Percentiles rank a stretch among this genome's conserved stretches.
Conservation (phyloP, 2,113 vertebrate genomes). For the Coracopsis vasa region DNA sequence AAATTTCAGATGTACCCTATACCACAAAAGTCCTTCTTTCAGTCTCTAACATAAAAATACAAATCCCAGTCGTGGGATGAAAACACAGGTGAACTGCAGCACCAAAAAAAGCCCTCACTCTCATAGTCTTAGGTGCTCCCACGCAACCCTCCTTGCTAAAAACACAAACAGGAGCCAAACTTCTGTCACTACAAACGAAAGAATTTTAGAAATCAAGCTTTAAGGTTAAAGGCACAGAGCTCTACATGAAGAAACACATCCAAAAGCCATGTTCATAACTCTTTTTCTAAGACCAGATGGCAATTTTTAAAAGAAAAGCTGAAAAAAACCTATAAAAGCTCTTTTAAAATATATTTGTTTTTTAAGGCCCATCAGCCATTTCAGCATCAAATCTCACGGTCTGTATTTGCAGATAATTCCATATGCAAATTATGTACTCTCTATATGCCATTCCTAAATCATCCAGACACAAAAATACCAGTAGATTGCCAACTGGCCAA, state of each 20-base stretch:
- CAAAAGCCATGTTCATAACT: background rate
- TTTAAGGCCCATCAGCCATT: background rate
- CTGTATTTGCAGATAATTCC: background rate
- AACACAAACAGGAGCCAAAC: background rate
- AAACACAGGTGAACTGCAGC: fast-evolving
- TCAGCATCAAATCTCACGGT: background rate
- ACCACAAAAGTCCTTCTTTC: background rate
- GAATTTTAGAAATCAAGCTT: background rate
- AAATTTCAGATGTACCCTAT: background rate
- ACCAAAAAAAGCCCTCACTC: background rate
- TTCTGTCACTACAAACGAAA: background rate
- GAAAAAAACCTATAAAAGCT: background rate
- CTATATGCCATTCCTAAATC: background rate
- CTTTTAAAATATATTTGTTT: background rate
- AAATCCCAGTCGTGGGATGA: background rate
- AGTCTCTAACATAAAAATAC: background rate
- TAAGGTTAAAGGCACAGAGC: background rate
- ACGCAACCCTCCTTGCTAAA: background rate
- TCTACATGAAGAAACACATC: background rate
- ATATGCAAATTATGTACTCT: background rate
- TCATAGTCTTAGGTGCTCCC: fast-evolving
- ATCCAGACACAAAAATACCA: background rate
- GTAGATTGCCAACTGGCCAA: background rate
- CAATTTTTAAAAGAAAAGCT: background rate
- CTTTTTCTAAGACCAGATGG: background rate